Evolutionary conservation across 1,140 invertebrate genomes (phyloP), one percentile per base, ranked within the genome.

Genomic region (Pseudomyrmex dendroicus): DNA sequence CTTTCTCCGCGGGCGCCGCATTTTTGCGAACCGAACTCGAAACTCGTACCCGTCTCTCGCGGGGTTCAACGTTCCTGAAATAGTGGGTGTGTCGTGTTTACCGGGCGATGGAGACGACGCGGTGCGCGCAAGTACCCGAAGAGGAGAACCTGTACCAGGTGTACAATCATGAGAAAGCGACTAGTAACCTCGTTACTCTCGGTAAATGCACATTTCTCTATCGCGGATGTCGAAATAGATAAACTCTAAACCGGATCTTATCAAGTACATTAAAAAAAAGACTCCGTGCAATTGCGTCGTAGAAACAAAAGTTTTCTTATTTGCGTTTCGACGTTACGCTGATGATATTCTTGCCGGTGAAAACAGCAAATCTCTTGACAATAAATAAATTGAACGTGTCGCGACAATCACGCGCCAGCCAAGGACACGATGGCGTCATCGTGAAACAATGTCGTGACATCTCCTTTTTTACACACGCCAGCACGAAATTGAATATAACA

Each of bases 41-140:
- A 84, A 66, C 59, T 61, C 44, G 84, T 61, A 25, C 17, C 48
- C 44, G 44, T 52, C 62, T 22, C 25, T 20, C 64, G 54, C 52
- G 54, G 72, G 66, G 86, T 88, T 87, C 85, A 82, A 78, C 85
- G 80, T 86, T 78, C 84, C 86, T 68, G 82, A 67, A 86, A 86
- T 17, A 84, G 85, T 88, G 83, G 86, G 86, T 88, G 86, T 87
- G 86, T 80, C 86, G 82, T 20, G 48, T 68, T 20, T 12, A 25
- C 35, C 22, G 64, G 20, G 17, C 67, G 46, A 89, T 89, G 87
- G 87, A 89, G 73, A 62, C 73, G 67, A 62, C 77, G 63, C 73
- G 56, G 68, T 61, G 68, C 52, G 62, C 76, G 20, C 56, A 46
- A 17, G 66, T 61, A 76, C 48, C 67, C 7, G 74, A 64, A 9